Evolutionary conservation across 2,113 vertebrate genomes (phyloP), one percentile per base, ranked within the genome.

Genomic region (Anguilla rostrata): DNA sequence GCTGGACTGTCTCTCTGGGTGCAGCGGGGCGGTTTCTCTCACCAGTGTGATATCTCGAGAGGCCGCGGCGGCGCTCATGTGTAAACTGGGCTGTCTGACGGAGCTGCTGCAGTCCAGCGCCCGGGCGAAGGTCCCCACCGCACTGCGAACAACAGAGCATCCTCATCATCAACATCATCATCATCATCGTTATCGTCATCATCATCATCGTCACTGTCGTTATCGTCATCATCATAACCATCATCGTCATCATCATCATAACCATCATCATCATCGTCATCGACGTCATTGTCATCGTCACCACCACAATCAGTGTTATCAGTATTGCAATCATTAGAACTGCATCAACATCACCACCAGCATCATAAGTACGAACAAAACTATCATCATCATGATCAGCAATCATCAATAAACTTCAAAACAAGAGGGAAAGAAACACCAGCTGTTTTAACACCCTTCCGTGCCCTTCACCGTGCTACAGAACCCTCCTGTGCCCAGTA

Each of bases 1-100:
- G 39, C 26, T 14, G 78, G 78, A 20, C 60, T 3, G 22, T 66
- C 7, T 66, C 60, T 66, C 20, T 3, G 20, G 15, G 39, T 80
- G 78, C 39, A 20, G 78, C 39, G 18, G 80, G 46, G 26, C 12
- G 46, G 81, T 56, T 34, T 53, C 26, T 83, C 96, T 93, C 93
- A 99, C 98, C 97, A 99, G 93, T 46, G 98, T 99, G 94, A 99
- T 99, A 92, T 99, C 98, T 89, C 98, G 94, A 9, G 98, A 99
- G 86, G 98, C 98, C 84, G 98, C 98, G 7, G 98, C 98, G 39
- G 98, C 98, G 5, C 98, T 99, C 98, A 99, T 99, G 90, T 99
- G 98, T 94, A 99, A 94, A 91, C 98, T 99, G 5, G 98, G 98
- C 87, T 99, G 98, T 91, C 98, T 93, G 87, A 99, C 97, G 0